phyloP scores from a whole-genome alignment of 2,888 invertebrate genomes.

The Drosophila maculinotata region DNA sequence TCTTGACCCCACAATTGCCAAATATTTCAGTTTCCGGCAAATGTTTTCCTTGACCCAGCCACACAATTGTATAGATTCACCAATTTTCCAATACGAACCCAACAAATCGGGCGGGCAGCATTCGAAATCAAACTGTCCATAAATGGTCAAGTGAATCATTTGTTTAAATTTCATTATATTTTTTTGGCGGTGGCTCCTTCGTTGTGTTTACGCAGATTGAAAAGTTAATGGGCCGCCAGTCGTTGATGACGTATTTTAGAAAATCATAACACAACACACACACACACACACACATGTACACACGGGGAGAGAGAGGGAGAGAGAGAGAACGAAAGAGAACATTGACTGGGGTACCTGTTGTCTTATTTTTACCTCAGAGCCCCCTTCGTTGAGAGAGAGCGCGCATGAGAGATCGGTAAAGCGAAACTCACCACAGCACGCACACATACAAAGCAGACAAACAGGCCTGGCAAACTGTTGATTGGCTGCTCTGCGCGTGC shows the following conservation, averaged over 20 bases:
- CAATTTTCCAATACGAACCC: constrained; percentile 16
- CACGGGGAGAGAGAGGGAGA: too few relatives aligned
- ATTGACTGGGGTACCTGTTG: constrained; percentile 73
- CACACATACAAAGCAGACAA: constrained; percentile 28
- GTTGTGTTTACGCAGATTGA: constrained; percentile 69
- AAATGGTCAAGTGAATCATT: constrained; percentile 80
- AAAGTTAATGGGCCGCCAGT: constrained; percentile 69
- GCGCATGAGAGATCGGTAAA: constrained; percentile 28
- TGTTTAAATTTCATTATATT: constrained; percentile 51
- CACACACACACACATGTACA: constrained; percentile 12
- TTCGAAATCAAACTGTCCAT: constrained; percentile 58
- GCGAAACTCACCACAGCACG: constrained; percentile 51
- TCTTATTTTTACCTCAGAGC: constrained; percentile 70
- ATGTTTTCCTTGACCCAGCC: constrained; percentile 55
- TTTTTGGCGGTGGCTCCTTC: constrained; percentile 45
- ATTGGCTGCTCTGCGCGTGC: constrained; percentile 85
- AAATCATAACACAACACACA: constrained; percentile 71
- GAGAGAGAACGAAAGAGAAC: background rate
- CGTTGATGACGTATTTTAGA: constrained; percentile 78
- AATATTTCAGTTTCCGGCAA: constrained; percentile 36
- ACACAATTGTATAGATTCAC: constrained; percentile 23
- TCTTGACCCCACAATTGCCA: constrained; percentile 41
- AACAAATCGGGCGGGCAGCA: constrained; percentile 38
- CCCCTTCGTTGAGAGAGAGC: constrained; percentile 34
- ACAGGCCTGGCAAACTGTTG: constrained; percentile 83